A percentile compares a stretch with the other conserved stretches of the same genome.
These are phyloP conservation scores for Drosophila helvetica DNA, from an alignment of 2,888 invertebrate species.

Conservation along the genomic window DNA sequence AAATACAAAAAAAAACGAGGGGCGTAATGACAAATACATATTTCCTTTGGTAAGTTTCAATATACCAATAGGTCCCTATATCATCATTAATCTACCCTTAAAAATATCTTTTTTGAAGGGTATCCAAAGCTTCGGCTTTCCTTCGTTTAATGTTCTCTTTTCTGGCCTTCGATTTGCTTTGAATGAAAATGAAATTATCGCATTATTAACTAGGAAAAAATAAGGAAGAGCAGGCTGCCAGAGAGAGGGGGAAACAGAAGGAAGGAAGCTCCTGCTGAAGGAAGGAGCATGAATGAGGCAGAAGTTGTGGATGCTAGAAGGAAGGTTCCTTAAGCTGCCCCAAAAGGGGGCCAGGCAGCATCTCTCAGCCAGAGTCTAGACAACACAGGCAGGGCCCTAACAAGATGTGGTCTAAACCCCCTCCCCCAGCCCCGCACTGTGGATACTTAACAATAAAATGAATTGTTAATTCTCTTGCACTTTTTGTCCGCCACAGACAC, in stretches of 20 bases:
- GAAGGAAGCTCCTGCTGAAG: constrained; percentile 18
- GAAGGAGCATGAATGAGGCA: no score
- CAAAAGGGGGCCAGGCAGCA: constrained; percentile 30
- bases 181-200: constrained; percentile 80
- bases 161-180: constrained; percentile 74
- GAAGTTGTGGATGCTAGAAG: no score
- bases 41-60: no score
- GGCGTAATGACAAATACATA: no score
- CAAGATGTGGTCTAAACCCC: constrained; percentile 59
- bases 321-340: no score
- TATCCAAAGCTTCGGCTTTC: not conserved
- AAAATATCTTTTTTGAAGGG: not conserved
- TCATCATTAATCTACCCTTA: no score
- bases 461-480: constrained; percentile 78
- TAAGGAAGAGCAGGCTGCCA: not conserved
- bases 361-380: not conserved
- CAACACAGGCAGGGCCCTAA: constrained; percentile 56
- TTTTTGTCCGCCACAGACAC: constrained; percentile 51
- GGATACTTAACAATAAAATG: constrained; percentile 79
- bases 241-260: constrained; percentile 34
- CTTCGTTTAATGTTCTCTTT: constrained; percentile 12
- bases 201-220: constrained; percentile 74
- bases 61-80: no score
- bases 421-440: constrained; percentile 30
- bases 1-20: no score